Base-by-base conservation (phyloP, 1,140 invertebrate genomes). In the Drosophila melanica region DNA sequence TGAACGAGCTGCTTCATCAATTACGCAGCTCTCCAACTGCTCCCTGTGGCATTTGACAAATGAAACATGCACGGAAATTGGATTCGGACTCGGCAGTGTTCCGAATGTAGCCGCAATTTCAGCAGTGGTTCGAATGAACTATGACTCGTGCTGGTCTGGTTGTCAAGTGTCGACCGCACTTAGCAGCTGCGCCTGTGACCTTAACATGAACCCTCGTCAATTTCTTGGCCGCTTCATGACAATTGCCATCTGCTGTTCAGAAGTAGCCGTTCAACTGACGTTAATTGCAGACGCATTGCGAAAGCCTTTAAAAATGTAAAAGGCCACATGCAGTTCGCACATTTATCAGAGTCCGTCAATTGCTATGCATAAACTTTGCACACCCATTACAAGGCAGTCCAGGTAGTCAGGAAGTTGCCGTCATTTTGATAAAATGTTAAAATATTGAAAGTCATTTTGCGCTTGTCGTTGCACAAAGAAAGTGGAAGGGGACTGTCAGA, bases 401-500 rank as follows among this genome's bases (percentile, higher is more conserved):
- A 77, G 75, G 55, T 62, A 60, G 62, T 67, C 79, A 66, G 81
- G 82, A 89, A 82, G 79, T 76, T 86, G 79, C 79, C 79, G 77
- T 72, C 72, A 79, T 89, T 87, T 76, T 73, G 84, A 82, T 89
- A 77, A 82, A 87, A 86, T 81, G 76, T 58, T 82, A 66, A 82
- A 82, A 89, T 87, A 87, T 87, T 87, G 82, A 89, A 89, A 87
- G 82, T 89, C 82, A 82, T 87, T 87, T 75, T 58, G 35, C 47
- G 55, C 50, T 69, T 73, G 64, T 65, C 68, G 60, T 12, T 65
- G 68, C 77, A 77, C 81, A 70, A 57, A 66, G 60, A 42, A 42
- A 7, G 33, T 0, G 75, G 71, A 45, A 66, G 57, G 57, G 65
- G 54, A 68, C 64, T 67, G 42, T 71, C 48, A 87, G 78, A 86